Conservation (phyloP, 2,797 vertebrate genomes). For the Enoplosus armatus region DNA sequence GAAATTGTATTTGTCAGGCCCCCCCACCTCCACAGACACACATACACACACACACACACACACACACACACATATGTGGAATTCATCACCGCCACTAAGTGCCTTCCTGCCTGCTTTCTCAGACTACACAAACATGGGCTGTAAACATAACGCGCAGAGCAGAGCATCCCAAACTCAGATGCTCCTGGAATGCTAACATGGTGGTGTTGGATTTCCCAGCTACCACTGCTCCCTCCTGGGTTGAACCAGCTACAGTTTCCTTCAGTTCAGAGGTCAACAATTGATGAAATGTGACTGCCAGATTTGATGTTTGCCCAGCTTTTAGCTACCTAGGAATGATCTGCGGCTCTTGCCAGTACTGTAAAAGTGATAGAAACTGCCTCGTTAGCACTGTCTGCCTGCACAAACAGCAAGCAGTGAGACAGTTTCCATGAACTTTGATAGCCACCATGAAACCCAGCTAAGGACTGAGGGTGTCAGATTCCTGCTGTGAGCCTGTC, state of each 20-base stretch:
- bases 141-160: slow-evolving; percentile 63
- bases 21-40: neutral
- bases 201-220: slow-evolving; percentile 79
- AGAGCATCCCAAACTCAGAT: slow-evolving; percentile 65
- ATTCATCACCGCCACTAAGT: slow-evolving; percentile 62
- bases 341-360: neutral
- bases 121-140: slow-evolving; percentile 66
- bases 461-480: slow-evolving; percentile 30
- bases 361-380: slow-evolving; percentile 14
- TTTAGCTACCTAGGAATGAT: slow-evolving; percentile 4
- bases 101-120: slow-evolving; percentile 53
- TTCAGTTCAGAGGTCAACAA: slow-evolving; percentile 72
- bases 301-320: slow-evolving; percentile 22
- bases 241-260: slow-evolving; percentile 55
- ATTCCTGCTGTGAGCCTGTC: slow-evolving; percentile 47
- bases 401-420: slow-evolving; percentile 12
- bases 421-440: slow-evolving; percentile 8
- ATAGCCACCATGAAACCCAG: slow-evolving; percentile 17
- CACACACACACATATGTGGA: slow-evolving; percentile 66
- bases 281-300: slow-evolving; percentile 54
- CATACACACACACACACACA: neutral
- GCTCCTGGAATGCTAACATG: slow-evolving; percentile 78
- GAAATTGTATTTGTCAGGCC: slow-evolving; percentile 5
- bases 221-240: slow-evolving; percentile 48
- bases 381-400: slow-evolving; percentile 20